Evolutionary conservation across 2,797 vertebrate species (phyloP).

Genomic region (Rhyacichthys aspro): DNA sequence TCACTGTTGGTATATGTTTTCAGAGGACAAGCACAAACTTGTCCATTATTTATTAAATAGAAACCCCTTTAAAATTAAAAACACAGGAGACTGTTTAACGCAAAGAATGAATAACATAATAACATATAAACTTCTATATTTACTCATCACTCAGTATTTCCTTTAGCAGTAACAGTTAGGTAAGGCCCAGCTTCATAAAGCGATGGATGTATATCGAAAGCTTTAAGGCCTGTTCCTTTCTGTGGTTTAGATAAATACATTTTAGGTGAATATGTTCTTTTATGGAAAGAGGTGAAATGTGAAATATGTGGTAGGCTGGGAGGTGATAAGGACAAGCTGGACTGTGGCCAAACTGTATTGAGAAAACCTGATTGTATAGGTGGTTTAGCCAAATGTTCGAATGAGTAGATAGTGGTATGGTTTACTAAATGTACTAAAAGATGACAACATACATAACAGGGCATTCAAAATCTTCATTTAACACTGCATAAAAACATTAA

Average conservation of each 20-base stretch:
- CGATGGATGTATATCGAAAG: constrained; percentile 29
- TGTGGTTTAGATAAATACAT: constrained; percentile 29
- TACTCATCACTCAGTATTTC: background rate
- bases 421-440: too few relatives aligned
- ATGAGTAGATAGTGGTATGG: too few relatives aligned
- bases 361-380: constrained; percentile 30
- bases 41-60: too few relatives aligned
- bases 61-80: constrained; percentile 6
- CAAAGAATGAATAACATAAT: too few relatives aligned
- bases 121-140: too few relatives aligned
- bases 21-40: background rate
- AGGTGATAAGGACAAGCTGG: too few relatives aligned
- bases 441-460: too few relatives aligned
- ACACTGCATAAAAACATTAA: background rate
- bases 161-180: constrained; percentile 1
- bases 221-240: constrained; percentile 18
- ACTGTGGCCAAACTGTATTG: constrained; percentile 22
- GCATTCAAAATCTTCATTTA: too few relatives aligned
- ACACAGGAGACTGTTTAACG: too few relatives aligned
- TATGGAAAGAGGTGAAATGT: constrained; percentile 24
- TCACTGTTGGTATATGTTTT: too few relatives aligned
- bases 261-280: constrained; percentile 22
- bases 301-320: too few relatives aligned
- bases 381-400: constrained; percentile 27
- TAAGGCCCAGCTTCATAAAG: too few relatives aligned